phyloP scores from a whole-genome alignment of 92 coral and sea anemone species.

The Virgularia gustaviana region DNA sequence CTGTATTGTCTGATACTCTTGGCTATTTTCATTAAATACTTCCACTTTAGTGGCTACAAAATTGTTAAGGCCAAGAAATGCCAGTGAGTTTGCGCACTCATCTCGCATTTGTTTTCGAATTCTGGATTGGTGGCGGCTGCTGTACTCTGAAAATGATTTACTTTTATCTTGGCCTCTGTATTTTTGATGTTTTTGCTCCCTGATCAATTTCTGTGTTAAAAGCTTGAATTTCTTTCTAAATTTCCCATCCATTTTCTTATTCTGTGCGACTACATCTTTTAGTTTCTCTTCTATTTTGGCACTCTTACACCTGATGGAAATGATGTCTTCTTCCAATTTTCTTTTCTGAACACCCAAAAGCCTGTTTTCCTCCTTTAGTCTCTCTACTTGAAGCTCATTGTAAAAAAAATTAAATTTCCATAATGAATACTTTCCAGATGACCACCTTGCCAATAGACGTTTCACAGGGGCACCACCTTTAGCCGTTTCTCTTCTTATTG shows the following conservation, averaged over 20 bases:
- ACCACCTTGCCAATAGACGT: no score
- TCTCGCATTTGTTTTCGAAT: constrained; percentile 19
- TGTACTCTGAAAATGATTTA: constrained; percentile 19
- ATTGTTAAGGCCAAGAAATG: constrained; percentile 19
- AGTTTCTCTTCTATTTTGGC: constrained; percentile 36
- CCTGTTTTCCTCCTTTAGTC: background rate
- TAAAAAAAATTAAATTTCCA: background rate
- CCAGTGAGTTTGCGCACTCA: constrained; percentile 16
- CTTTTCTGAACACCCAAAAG: constrained; percentile 2
- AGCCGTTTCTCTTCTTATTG: no score
- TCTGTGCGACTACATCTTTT: constrained; percentile 29
- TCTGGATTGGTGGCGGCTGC: constrained; percentile 35
- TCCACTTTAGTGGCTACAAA: constrained; percentile 33
- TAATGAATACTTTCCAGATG: no score
- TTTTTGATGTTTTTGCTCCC: constrained; percentile 31
- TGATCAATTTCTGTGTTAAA: constrained; percentile 33
- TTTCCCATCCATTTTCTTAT: background rate
- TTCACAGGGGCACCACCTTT: no score
- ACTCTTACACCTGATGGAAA: constrained; percentile 11
- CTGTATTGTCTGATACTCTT: constrained; percentile 22
- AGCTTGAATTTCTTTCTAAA: constrained; percentile 25
- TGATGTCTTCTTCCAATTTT: constrained; percentile 27
- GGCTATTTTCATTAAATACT: constrained; percentile 41
- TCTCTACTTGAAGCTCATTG: background rate
- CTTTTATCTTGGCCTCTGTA: constrained; percentile 38